These are phyloP conservation scores for Anastrepha obliqua DNA, from an alignment of 1,140 invertebrate species.

Conservation along the genomic window DNA sequence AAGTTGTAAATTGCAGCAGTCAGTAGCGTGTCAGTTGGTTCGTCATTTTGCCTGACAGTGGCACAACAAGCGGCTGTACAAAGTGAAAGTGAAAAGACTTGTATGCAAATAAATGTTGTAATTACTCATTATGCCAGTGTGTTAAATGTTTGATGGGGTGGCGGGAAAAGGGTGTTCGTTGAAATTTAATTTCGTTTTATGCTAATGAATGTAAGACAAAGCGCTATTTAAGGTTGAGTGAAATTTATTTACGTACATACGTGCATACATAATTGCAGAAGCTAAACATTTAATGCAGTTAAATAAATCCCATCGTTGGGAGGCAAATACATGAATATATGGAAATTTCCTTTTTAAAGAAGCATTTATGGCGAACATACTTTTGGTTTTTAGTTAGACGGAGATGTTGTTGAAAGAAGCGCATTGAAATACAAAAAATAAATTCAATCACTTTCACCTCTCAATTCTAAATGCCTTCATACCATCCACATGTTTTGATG, in stretches of 20 bases:
- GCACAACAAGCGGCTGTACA: conserved; percentile 16
- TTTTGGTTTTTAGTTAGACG: no score
- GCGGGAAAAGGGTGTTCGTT: not conserved
- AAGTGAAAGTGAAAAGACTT: conserved; percentile 47
- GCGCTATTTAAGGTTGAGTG: not conserved
- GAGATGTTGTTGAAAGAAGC: no score
- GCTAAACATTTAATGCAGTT: not conserved
- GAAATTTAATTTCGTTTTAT: conserved; percentile 19
- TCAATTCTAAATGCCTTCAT: no score
- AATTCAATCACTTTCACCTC: no score
- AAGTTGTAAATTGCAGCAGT: conserved; percentile 40
- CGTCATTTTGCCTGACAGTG: not conserved
- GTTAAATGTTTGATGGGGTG: not conserved
- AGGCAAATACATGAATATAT: no score
- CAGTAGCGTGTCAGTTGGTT: conserved; percentile 28
- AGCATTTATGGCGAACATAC: no score
- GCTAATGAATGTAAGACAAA: conserved; percentile 43
- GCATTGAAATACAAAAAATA: no score
- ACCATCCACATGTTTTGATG: no score
- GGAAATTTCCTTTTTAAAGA: no score
- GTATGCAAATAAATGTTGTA: conserved; percentile 49
- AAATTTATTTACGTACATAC: not conserved
- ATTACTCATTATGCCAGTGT: conserved; percentile 49
- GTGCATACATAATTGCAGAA: not conserved
- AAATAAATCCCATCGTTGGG: not conserved